Evolutionary conservation across 30 jellyfish, hydroid and myxozoan genomes (phyloP).

Genomic region (Aurelia aurita): DNA sequence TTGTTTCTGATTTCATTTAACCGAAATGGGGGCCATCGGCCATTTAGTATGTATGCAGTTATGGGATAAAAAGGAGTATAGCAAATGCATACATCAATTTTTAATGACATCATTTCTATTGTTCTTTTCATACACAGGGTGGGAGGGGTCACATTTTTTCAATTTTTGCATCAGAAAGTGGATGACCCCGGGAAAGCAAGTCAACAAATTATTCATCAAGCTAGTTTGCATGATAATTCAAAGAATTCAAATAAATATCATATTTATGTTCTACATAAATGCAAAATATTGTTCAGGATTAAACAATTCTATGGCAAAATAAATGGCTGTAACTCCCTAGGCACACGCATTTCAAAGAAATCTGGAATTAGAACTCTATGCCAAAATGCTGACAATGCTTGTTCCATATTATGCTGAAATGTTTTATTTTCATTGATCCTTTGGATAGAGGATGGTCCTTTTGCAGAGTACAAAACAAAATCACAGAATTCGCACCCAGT

Average conservation of each 20-base stretch:
- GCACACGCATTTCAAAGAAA: constrained; percentile 73
- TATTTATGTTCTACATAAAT: too few species aligned
- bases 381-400: too few species aligned
- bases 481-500: constrained; percentile 71
- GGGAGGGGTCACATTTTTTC: neutral
- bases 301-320: too few species aligned
- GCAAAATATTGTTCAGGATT: too few species aligned
- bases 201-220: neutral
- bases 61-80: too few species aligned
- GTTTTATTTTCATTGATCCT: constrained; percentile 49
- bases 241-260: too few species aligned
- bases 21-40: neutral
- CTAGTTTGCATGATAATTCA: neutral
- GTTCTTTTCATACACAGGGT: neutral
- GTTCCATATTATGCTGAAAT: too few species aligned
- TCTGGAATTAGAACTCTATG: constrained; percentile 72
- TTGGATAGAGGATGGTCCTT: constrained; percentile 75
- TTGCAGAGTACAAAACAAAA: constrained; percentile 57
- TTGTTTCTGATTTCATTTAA: neutral
- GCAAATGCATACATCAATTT: too few species aligned
- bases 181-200: neutral
- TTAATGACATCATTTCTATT: too few species aligned
- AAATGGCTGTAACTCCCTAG: constrained; percentile 58
- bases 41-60: too few species aligned
- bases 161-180: too few species aligned